These are phyloP conservation scores for Tenebrio molitor DNA, from an alignment of 1,140 invertebrate genomes.

Conservation along the genomic window DNA sequence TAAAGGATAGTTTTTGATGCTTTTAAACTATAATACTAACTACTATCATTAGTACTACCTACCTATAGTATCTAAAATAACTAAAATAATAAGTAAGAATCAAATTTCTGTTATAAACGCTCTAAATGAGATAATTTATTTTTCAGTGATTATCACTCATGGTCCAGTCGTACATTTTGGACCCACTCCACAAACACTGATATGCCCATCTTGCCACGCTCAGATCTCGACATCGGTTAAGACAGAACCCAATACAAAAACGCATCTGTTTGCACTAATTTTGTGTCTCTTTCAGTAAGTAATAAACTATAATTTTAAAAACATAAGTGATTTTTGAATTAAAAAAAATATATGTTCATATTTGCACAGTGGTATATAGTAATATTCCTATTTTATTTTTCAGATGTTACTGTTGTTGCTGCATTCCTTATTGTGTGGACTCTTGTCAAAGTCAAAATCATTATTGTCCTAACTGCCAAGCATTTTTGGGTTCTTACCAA, in stretches of 20 bases:
- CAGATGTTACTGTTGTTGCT: constrained; percentile 74
- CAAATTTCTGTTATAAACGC: too few species aligned
- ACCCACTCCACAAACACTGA: constrained; percentile 65
- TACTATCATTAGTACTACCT: neutral
- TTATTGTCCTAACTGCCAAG: constrained; percentile 76
- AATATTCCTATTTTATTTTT: too few species aligned
- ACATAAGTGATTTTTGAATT: too few species aligned
- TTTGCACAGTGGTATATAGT: too few species aligned
- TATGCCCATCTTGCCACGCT: constrained; percentile 71
- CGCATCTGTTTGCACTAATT: constrained; percentile 73
- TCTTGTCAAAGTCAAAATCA: constrained; percentile 75
- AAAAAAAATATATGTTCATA: too few species aligned
- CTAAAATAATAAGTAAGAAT: too few species aligned
- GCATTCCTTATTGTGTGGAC: constrained; percentile 77
- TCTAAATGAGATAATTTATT: too few species aligned
- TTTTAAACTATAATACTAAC: too few species aligned
- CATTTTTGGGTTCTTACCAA: constrained; percentile 69
- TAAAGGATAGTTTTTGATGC: too few species aligned
- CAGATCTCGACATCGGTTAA: constrained; percentile 68
- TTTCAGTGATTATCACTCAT: constrained; percentile 51
- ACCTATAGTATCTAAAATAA: too few species aligned
- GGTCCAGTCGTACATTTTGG: constrained; percentile 62
- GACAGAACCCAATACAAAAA: constrained; percentile 70
- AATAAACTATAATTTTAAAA: constrained; percentile 24
- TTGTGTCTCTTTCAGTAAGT: constrained; percentile 72